Evolutionary conservation across 2,888 invertebrate species (phyloP).

Genomic region (Drosophila hamatofila): DNA sequence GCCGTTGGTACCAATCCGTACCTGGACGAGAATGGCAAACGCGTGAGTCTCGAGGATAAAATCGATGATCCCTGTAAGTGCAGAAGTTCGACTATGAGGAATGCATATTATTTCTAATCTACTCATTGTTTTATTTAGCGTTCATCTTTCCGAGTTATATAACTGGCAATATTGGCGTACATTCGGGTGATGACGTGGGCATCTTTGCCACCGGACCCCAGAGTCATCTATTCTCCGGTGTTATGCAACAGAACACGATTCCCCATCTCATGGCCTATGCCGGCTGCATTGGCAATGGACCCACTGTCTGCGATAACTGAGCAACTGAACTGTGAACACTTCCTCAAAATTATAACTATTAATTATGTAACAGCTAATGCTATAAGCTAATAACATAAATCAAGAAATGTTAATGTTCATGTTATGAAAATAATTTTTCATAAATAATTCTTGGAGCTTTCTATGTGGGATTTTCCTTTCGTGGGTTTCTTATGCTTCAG

Average conservation of each 20-base stretch:
- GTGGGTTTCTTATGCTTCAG: background rate
- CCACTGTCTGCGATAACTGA: conserved; percentile 61
- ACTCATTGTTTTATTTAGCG: conserved; percentile 14
- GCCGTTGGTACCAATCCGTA: conserved; percentile 88
- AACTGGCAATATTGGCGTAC: conserved; percentile 87
- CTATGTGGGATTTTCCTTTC: too few species aligned
- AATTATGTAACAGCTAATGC: background rate
- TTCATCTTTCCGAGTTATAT: conserved; percentile 86
- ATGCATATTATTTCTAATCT: background rate
- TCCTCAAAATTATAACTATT: too few species aligned
- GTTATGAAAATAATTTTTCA: background rate
- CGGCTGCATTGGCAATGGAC: conserved; percentile 88
- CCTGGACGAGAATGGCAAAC: conserved; percentile 62
- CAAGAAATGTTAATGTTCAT: background rate
- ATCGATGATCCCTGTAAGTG: conserved; percentile 48
- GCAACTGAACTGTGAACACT: too few species aligned
- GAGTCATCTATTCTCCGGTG: conserved; percentile 91
- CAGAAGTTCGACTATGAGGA: background rate
- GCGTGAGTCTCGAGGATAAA: conserved; percentile 61
- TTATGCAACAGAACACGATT: conserved; percentile 91
- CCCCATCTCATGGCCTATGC: conserved; percentile 91
- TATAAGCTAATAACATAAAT: background rate
- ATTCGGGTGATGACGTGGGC: conserved; percentile 92
- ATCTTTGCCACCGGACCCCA: conserved; percentile 91
- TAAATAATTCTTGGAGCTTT: background rate